A percentile compares a stretch with the other conserved stretches of the same genome.
These are phyloP conservation scores for Hecatera dysodea DNA, from an alignment of 2,888 invertebrate genomes.

Conservation along the genomic window DNA sequence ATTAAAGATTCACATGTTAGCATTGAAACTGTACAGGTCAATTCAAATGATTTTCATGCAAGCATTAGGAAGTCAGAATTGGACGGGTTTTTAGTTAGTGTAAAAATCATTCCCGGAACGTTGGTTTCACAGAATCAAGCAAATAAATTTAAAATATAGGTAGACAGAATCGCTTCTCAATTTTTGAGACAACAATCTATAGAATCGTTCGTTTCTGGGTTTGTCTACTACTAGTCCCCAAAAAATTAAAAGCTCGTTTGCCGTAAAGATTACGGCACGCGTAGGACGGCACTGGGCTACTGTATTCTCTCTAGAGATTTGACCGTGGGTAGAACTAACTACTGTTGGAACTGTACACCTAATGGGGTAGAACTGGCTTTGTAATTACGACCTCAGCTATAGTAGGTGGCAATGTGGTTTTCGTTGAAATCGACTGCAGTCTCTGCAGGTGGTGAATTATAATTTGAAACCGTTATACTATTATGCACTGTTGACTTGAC, in stretches of 20 bases:
- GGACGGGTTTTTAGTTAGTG: background rate
- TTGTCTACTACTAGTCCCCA: background rate
- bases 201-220: constrained; percentile 5
- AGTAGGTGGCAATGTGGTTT: constrained; percentile 56
- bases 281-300: constrained; percentile 40
- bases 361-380: constrained; percentile 45
- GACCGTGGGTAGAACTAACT: constrained; percentile 40
- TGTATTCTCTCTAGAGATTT: constrained; percentile 30
- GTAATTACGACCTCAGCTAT: constrained; percentile 46
- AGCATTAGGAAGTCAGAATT: too few species aligned
- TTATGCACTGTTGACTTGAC: constrained; percentile 1
- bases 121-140: too few species aligned
- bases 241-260: constrained; percentile 17
- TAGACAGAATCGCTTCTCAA: too few species aligned
- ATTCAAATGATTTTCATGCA: background rate
- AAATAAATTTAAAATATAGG: too few species aligned
- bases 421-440: constrained; percentile 22
- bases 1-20: background rate
- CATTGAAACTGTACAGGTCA: background rate
- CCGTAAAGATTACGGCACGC: constrained; percentile 13
- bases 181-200: background rate
- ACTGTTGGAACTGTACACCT: constrained; percentile 50
- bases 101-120: background rate
- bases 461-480: constrained; percentile 39
- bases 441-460: constrained; percentile 25